Conservation (phyloP, 2,113 vertebrate genomes). For the Oostethus manadensis region DNA sequence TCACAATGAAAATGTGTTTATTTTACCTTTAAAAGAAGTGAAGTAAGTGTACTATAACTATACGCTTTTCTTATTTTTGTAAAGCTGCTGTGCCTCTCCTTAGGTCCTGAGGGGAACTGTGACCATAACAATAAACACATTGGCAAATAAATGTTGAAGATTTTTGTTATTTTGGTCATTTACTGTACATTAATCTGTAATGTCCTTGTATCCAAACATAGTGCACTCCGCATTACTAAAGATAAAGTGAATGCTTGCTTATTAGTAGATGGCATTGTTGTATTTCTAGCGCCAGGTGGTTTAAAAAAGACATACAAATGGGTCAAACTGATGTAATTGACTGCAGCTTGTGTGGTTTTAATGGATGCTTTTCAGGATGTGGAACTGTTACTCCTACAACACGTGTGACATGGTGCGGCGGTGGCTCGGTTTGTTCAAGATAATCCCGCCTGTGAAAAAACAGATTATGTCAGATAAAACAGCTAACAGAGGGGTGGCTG, state of each 20-base stretch:
- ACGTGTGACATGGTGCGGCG: neutral
- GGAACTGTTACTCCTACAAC: slow-evolving; percentile 25
- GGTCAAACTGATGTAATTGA: slow-evolving; percentile 22
- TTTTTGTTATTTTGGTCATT: neutral
- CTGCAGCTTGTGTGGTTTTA: slow-evolving; percentile 2
- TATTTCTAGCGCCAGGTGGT: neutral
- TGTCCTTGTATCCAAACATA: slow-evolving; percentile 50
- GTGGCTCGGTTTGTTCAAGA: slow-evolving; percentile 32
- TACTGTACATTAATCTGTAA: slow-evolving; percentile 27
- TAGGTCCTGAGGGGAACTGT: neutral
- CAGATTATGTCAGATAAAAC: slow-evolving; percentile 60
- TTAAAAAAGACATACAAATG: slow-evolving; percentile 13
- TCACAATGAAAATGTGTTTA: neutral
- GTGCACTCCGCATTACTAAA: slow-evolving; percentile 22
- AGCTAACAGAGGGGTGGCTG: slow-evolving; percentile 31
- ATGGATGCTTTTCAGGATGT: slow-evolving; percentile 26
- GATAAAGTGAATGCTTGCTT: slow-evolving; percentile 27
- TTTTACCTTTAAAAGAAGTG: no score
- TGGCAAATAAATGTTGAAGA: neutral
- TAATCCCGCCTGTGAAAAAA: slow-evolving; percentile 52
- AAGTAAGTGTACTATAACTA: no score
- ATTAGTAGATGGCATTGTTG: slow-evolving; percentile 20
- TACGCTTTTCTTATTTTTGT: neutral
- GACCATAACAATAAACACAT: no score
- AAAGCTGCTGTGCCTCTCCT: neutral